phyloP scores from a whole-genome alignment of 2,888 invertebrate genomes.

The Fragum fragum region DNA sequence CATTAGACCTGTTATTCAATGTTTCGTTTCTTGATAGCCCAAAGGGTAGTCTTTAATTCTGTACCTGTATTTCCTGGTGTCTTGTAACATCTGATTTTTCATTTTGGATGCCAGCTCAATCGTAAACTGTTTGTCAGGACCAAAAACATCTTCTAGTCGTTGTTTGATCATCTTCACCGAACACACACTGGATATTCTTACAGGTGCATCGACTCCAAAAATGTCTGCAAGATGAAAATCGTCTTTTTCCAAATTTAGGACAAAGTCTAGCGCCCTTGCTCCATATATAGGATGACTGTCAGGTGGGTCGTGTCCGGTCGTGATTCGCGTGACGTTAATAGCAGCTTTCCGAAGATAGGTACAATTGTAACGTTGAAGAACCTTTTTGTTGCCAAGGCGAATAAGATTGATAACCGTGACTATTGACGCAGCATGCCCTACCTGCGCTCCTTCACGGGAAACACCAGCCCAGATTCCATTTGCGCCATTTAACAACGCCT shows the following conservation, averaged over 20 bases:
- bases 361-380: constrained; percentile 44
- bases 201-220: constrained; percentile 36
- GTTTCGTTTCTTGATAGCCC: too few relatives aligned
- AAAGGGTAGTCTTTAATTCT: too few relatives aligned
- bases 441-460: constrained; percentile 9
- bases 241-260: constrained; percentile 23
- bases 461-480: constrained; percentile 17
- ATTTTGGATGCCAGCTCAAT: constrained; percentile 31
- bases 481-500: constrained; percentile 5
- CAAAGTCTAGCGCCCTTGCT: constrained; percentile 40
- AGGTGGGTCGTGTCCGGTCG: constrained; percentile 19
- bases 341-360: constrained; percentile 42
- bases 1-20: too few relatives aligned
- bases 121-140: constrained; percentile 36
- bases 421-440: not conserved
- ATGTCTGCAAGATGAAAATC: constrained; percentile 37
- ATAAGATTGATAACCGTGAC: constrained; percentile 7
- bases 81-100: constrained; percentile 23
- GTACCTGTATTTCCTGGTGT: not conserved
- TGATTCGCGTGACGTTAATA: constrained; percentile 45
- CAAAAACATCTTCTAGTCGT: constrained; percentile 25
- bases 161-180: not conserved
- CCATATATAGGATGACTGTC: constrained; percentile 39
- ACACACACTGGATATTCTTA: constrained; percentile 16
- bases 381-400: constrained; percentile 27